Evolutionary conservation across 2,797 vertebrate species (phyloP).

Genomic region (Gallinago nigripennis): DNA sequence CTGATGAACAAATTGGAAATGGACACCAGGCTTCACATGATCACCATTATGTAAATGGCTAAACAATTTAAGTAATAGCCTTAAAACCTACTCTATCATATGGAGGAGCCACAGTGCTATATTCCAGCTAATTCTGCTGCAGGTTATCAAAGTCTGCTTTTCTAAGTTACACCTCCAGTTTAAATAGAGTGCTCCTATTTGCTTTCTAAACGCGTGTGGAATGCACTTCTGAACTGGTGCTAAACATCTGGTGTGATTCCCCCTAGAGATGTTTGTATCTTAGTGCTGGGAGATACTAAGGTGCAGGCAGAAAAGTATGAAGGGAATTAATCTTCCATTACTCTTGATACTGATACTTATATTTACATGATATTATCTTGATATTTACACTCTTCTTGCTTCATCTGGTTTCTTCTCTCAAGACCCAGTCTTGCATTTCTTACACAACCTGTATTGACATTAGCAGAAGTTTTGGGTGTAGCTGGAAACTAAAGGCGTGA

Average conservation of each 20-base stretch:
- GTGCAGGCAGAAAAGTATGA: background rate
- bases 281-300: background rate
- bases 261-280: background rate
- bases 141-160: background rate
- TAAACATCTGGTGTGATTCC: background rate
- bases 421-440: background rate
- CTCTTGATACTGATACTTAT: background rate
- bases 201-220: background rate
- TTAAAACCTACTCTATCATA: background rate
- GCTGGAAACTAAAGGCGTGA: background rate
- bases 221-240: background rate
- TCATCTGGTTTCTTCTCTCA: background rate
- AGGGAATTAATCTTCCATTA: background rate
- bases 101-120: background rate
- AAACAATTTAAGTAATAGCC: background rate
- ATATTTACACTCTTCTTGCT: background rate
- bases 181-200: background rate
- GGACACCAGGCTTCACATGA: background rate
- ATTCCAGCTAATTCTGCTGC: background rate
- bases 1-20: background rate
- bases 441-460: accelerated
- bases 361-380: background rate
- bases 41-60: accelerated
- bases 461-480: background rate
- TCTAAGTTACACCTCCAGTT: background rate